Evolutionary conservation across 2,888 invertebrate species (phyloP).

Genomic region (Bimastos eiseni): DNA sequence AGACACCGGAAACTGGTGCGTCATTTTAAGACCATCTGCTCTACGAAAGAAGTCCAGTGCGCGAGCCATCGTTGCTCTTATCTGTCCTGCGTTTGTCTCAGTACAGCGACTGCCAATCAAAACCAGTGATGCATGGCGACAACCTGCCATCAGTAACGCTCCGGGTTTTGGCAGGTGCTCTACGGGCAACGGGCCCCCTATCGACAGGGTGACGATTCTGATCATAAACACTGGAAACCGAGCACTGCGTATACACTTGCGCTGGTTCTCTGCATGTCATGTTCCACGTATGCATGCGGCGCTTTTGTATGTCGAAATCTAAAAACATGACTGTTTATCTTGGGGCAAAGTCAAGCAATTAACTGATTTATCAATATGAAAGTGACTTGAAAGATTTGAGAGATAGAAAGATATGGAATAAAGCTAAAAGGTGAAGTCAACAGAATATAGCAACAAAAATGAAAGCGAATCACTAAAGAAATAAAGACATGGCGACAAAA

Average conservation of each 20-base stretch:
- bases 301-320: neutral
- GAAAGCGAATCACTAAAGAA: neutral
- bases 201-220: neutral
- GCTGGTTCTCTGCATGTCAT: neutral
- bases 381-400: neutral
- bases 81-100: neutral
- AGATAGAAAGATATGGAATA: neutral
- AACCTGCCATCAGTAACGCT: slow-evolving; percentile 18
- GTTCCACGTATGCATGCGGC: neutral
- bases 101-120: slow-evolving; percentile 21
- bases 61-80: neutral
- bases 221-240: neutral
- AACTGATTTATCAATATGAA: neutral
- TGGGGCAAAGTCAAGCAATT: neutral
- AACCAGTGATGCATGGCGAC: slow-evolving; percentile 7
- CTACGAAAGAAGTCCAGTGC: neutral
- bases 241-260: neutral
- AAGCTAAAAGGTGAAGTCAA: neutral
- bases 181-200: slow-evolving; percentile 8
- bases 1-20: neutral
- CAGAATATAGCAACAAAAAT: neutral
- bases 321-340: neutral
- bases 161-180: slow-evolving; percentile 13
- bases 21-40: neutral
- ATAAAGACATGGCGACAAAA: neutral